Conservation (phyloP, 2,113 vertebrate species). For the Monarcha castaneiventris region DNA sequence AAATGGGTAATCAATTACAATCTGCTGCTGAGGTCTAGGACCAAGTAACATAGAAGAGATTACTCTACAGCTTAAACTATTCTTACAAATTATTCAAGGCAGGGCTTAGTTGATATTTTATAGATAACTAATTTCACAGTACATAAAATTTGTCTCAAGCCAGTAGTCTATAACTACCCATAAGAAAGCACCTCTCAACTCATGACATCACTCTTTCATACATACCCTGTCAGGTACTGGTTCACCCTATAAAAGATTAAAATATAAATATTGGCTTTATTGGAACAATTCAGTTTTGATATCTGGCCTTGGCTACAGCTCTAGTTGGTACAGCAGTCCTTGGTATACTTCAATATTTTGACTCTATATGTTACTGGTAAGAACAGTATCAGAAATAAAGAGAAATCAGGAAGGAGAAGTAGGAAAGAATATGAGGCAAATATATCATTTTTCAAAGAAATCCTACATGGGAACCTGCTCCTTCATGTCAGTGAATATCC, state of each 20-base stretch:
- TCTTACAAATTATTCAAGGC: background rate
- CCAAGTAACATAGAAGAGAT: background rate
- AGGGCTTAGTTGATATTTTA: background rate
- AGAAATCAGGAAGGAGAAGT: background rate
- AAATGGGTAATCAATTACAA: background rate
- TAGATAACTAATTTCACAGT: slow-evolving; percentile 15
- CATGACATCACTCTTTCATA: background rate
- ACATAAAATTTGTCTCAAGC: background rate
- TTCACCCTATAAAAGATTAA: background rate
- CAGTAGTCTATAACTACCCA: background rate
- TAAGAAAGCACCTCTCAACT: background rate
- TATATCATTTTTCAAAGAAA: background rate
- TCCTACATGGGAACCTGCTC: background rate
- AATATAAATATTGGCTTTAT: background rate
- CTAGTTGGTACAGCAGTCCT: background rate
- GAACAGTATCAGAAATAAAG: background rate
- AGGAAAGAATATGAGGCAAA: background rate
- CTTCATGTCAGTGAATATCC: background rate
- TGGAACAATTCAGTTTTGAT: background rate
- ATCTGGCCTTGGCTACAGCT: background rate
- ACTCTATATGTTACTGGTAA: background rate
- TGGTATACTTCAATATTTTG: background rate
- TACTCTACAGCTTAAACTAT: background rate
- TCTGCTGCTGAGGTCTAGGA: background rate
- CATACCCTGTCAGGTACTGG: background rate